These are phyloP conservation scores for Drosophila truncata DNA, from an alignment of 1,140 invertebrate genomes.

Conservation along the genomic window DNA sequence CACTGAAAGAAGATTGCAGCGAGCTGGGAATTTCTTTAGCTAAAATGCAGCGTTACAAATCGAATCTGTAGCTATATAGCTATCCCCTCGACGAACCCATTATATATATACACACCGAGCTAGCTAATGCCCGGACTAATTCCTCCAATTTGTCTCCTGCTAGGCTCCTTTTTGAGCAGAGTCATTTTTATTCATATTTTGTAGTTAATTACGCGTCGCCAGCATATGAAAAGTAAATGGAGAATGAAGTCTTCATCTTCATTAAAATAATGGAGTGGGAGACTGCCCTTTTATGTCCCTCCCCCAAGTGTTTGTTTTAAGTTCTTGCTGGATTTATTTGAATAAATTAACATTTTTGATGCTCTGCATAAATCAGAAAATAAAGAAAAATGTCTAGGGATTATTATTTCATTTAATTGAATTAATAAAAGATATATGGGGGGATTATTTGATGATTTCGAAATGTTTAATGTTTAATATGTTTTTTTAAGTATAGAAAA, in stretches of 20 bases:
- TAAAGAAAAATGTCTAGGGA: neutral
- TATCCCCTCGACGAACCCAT: neutral
- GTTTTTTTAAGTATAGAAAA: too few species aligned
- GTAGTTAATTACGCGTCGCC: slow-evolving; percentile 51
- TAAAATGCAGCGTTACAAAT: slow-evolving; percentile 8
- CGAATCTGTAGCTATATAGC: neutral
- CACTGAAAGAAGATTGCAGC: slow-evolving; percentile 30
- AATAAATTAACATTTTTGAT: neutral
- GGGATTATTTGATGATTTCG: neutral
- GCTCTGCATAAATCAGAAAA: neutral
- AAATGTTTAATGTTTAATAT: too few species aligned
- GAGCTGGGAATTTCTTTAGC: neutral
- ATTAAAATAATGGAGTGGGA: slow-evolving; percentile 26
- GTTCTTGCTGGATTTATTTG: neutral
- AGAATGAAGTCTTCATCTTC: slow-evolving; percentile 22
- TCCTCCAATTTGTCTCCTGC: slow-evolving; percentile 36
- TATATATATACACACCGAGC: neutral
- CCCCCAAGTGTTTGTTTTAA: neutral
- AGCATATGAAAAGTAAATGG: slow-evolving; percentile 40
- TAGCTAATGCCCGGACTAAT: slow-evolving; percentile 20
- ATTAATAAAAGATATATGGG: neutral
- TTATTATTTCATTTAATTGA: neutral
- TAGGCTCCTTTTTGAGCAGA: slow-evolving; percentile 9
- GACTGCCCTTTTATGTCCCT: neutral
- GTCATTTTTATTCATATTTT: slow-evolving; percentile 62